Evolutionary conservation across 2,797 vertebrate species (phyloP).

Genomic region (Rallus crepitans): DNA sequence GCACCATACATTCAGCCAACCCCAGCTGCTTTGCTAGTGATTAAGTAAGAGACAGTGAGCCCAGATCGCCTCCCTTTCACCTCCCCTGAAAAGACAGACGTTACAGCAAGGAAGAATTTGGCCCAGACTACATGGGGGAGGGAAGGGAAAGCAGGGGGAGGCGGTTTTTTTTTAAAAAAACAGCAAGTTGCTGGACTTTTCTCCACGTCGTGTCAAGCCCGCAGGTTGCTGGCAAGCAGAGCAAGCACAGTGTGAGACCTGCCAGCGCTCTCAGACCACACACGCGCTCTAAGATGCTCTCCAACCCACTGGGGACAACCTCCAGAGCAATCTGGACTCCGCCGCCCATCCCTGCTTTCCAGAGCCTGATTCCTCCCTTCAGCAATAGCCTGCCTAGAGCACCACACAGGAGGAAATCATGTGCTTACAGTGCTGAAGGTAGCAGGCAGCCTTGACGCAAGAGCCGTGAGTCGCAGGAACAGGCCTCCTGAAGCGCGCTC

Average conservation of each 20-base stretch:
- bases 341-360: background rate
- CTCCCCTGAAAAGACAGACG: background rate
- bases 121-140: background rate
- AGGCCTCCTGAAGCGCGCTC: background rate
- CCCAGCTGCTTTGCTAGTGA: conserved; percentile 2
- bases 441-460: background rate
- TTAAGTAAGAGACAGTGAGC: background rate
- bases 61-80: background rate
- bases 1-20: background rate
- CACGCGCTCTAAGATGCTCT: background rate
- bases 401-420: accelerated
- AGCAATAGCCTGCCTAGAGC: background rate
- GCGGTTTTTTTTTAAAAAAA: background rate
- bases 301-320: background rate
- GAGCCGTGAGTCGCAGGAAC: background rate
- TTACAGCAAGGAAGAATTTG: background rate
- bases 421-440: background rate
- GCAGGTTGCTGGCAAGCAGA: conserved; percentile 54
- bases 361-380: background rate
- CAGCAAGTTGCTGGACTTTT: background rate
- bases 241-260: background rate
- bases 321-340: background rate
- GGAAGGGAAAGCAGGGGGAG: background rate
- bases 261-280: conserved; percentile 23
- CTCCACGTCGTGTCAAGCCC: background rate